phyloP scores from a whole-genome alignment of 2,797 vertebrate species.

The Thalassophryne amazonica region DNA sequence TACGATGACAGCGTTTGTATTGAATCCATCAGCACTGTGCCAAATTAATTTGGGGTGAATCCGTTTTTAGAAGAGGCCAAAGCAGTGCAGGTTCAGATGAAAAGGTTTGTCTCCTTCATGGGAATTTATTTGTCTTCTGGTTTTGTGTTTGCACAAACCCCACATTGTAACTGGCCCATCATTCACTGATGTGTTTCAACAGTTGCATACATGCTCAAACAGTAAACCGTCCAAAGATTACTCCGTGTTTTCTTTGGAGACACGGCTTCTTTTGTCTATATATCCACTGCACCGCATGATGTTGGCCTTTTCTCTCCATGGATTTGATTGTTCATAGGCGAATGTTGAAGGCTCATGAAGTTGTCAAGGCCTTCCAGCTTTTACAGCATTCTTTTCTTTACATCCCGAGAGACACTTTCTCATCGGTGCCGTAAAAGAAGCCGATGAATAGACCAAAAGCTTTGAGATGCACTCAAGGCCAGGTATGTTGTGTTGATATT shows the following conservation, averaged over 20 bases:
- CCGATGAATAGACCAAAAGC: constrained; percentile 44
- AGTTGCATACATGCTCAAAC: constrained; percentile 46
- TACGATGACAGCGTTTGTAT: too few species aligned
- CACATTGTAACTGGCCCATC: constrained; percentile 32
- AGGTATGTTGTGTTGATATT: constrained; percentile 49
- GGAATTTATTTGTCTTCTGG: constrained; percentile 29
- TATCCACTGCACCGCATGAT: constrained; percentile 43
- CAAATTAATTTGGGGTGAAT: too few species aligned
- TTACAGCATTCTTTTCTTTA: constrained; percentile 65
- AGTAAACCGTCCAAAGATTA: constrained; percentile 54
- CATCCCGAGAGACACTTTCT: constrained; percentile 31
- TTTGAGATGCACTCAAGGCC: constrained; percentile 49
- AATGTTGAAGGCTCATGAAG: constrained; percentile 53
- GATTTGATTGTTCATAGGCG: constrained; percentile 49
- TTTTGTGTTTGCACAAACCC: constrained; percentile 33
- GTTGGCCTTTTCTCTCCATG: constrained; percentile 39
- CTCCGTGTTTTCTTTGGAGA: constrained; percentile 54
- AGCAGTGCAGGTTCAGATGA: too few species aligned
- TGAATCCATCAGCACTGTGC: too few species aligned
- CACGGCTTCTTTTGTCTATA: constrained; percentile 42
- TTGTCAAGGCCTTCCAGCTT: constrained; percentile 55
- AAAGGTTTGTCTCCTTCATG: constrained; percentile 13
- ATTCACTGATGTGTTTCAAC: constrained; percentile 47
- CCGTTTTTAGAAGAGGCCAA: too few species aligned
- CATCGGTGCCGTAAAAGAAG: constrained; percentile 44